phyloP scores from a whole-genome alignment of 2,888 invertebrate genomes.

The Orthonychiurus folsomi region DNA sequence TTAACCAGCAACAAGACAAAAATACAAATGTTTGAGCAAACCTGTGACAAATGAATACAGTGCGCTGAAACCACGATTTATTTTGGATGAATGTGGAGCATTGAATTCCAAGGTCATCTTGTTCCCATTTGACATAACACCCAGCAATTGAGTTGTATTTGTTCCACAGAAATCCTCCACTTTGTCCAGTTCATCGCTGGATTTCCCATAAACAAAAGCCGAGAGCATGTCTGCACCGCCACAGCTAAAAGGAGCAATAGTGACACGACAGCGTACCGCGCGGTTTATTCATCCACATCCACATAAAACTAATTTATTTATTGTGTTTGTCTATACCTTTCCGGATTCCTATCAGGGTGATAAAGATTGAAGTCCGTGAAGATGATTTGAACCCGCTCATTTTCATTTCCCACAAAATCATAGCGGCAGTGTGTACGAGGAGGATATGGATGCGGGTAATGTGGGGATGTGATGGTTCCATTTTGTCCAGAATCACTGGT shows the following conservation, averaged over 20 bases:
- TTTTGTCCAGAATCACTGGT: constrained; percentile 67
- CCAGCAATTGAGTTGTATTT: constrained; percentile 59
- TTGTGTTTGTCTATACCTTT: constrained; percentile 3
- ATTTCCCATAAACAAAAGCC: constrained; percentile 69
- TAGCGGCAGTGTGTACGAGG: constrained; percentile 73
- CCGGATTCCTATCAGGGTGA: constrained; percentile 47
- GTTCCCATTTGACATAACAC: constrained; percentile 82
- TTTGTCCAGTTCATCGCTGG: constrained; percentile 58
- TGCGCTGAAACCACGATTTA: constrained; percentile 77
- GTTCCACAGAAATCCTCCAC: constrained; percentile 80
- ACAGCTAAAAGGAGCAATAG: constrained; percentile 15
- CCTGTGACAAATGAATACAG: constrained; percentile 82
- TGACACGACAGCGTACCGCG: no score
- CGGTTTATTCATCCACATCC: neutral
- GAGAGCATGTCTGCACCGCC: constrained; percentile 63
- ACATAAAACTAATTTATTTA: neutral
- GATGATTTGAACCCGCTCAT: constrained; percentile 73
- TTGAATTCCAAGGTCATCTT: constrained; percentile 76
- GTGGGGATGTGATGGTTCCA: constrained; percentile 74
- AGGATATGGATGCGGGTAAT: constrained; percentile 74
- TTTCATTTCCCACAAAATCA: constrained; percentile 77
- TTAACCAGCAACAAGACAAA: neutral
- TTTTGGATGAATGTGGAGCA: constrained; percentile 65
- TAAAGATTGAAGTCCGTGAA: constrained; percentile 76
- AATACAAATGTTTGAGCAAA: constrained; percentile 44